Evolutionary conservation across 1,140 invertebrate species (phyloP).

Genomic region (Drosophila malerkotliana): DNA sequence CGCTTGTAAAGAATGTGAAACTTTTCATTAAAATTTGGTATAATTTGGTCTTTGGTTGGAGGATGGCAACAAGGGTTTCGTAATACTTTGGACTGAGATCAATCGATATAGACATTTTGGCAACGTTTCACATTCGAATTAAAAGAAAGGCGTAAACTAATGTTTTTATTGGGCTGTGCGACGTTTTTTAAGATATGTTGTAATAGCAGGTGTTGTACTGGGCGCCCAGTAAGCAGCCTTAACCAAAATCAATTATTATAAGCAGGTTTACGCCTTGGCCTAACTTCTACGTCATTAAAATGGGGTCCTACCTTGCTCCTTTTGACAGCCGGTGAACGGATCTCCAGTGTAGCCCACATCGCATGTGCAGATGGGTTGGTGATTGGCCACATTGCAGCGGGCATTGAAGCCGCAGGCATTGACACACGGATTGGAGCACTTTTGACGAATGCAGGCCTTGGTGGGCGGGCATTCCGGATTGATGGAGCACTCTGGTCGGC

Average conservation of each 20-base stretch:
- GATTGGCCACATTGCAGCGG: slow-evolving; percentile 88
- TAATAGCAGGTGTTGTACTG: slow-evolving; percentile 38
- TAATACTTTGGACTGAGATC: slow-evolving; percentile 1
- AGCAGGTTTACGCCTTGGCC: slow-evolving; percentile 67
- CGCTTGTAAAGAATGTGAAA: slow-evolving; percentile 56
- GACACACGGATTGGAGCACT: slow-evolving; percentile 88
- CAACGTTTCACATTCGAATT: slow-evolving; percentile 55
- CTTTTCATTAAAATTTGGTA: slow-evolving; percentile 5
- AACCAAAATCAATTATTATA: slow-evolving; percentile 39
- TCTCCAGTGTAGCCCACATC: slow-evolving; percentile 90
- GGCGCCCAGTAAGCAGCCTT: slow-evolving; percentile 42
- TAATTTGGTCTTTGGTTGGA: not conserved
- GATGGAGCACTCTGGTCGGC: slow-evolving; percentile 87
- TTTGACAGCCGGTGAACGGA: slow-evolving; percentile 89
- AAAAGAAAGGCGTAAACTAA: slow-evolving; percentile 56
- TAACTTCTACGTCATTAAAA: slow-evolving; percentile 49
- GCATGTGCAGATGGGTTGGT: slow-evolving; percentile 89
- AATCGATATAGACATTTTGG: not conserved
- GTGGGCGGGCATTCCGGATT: slow-evolving; percentile 88
- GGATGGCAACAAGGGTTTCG: slow-evolving; percentile 5
- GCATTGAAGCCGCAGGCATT: slow-evolving; percentile 89
- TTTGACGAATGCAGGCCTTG: slow-evolving; percentile 87
- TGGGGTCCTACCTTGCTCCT: slow-evolving; percentile 85
- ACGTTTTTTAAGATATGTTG: slow-evolving; percentile 13
- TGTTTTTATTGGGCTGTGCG: slow-evolving; percentile 26